A percentile compares a stretch with the other conserved stretches of the same genome.
phyloP scores from a whole-genome alignment of 2,797 vertebrate genomes.

The Pteropus rufus region DNA sequence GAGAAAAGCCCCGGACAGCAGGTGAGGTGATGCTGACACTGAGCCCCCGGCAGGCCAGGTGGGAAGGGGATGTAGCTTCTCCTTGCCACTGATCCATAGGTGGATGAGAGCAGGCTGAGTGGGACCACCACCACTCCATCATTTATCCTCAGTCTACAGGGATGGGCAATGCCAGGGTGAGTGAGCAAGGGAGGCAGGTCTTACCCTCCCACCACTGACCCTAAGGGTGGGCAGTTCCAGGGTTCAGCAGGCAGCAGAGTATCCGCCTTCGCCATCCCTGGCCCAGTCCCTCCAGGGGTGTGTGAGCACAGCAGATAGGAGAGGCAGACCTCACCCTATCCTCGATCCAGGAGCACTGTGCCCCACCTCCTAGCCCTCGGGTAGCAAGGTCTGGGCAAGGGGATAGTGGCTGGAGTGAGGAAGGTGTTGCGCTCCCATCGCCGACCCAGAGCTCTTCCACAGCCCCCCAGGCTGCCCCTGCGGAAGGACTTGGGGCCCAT shows the following conservation, averaged over 20 bases:
- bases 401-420: not conserved
- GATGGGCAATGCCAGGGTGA: not conserved
- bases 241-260: not conserved
- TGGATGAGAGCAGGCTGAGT: not conserved
- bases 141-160: not conserved
- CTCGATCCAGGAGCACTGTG: not conserved
- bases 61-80: not conserved
- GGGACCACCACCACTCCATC: not conserved
- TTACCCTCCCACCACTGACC: not conserved
- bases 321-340: not conserved
- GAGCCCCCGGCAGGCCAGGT: not conserved
- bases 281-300: not conserved
- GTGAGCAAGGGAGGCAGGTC: not conserved
- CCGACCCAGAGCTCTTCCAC: not conserved
- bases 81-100: not conserved
- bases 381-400: not conserved
- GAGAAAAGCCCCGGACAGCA: constrained; percentile 76
- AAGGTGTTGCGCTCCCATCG: not conserved
- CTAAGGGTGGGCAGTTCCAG: not conserved
- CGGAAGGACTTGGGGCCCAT: constrained; percentile 88
- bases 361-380: not conserved
- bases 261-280: not conserved
- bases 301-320: not conserved
- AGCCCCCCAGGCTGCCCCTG: constrained; percentile 34
- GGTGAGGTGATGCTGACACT: constrained; percentile 38